phyloP scores from a whole-genome alignment of 2,113 vertebrate species.

The Psammodynastes pulverulentus region DNA sequence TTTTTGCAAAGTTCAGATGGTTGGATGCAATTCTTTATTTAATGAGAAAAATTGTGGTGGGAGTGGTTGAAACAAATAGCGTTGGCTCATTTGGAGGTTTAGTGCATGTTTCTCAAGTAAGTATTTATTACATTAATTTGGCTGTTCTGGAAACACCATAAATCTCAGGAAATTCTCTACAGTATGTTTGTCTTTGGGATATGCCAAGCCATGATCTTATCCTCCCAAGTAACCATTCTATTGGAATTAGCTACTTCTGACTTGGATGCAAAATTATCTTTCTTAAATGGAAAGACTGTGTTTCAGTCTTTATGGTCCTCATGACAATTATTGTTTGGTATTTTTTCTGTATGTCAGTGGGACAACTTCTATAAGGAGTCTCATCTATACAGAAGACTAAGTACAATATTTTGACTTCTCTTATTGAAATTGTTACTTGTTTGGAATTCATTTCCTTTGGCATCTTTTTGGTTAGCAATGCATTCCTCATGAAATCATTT shows the following conservation, averaged over 20 bases:
- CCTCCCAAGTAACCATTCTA: neutral
- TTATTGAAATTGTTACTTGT: neutral
- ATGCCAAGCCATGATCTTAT: neutral
- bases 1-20: neutral
- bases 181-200: neutral
- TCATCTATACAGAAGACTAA: neutral
- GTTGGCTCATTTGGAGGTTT: neutral
- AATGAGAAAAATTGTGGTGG: slow-evolving; percentile 1
- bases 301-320: neutral
- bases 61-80: neutral
- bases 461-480: neutral
- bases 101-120: slow-evolving; percentile 11
- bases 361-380: neutral
- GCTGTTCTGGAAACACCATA: slow-evolving; percentile 28
- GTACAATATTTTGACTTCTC: neutral
- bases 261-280: slow-evolving; percentile 6
- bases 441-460: neutral
- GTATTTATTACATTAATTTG: slow-evolving; percentile 17
- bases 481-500: neutral
- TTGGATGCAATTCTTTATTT: neutral
- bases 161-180: slow-evolving; percentile 17
- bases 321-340: neutral
- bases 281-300: neutral
- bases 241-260: neutral
- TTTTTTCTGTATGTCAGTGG: neutral